phyloP scores from a whole-genome alignment of 2,797 vertebrate genomes.

The Pangasius mekongensis region DNA sequence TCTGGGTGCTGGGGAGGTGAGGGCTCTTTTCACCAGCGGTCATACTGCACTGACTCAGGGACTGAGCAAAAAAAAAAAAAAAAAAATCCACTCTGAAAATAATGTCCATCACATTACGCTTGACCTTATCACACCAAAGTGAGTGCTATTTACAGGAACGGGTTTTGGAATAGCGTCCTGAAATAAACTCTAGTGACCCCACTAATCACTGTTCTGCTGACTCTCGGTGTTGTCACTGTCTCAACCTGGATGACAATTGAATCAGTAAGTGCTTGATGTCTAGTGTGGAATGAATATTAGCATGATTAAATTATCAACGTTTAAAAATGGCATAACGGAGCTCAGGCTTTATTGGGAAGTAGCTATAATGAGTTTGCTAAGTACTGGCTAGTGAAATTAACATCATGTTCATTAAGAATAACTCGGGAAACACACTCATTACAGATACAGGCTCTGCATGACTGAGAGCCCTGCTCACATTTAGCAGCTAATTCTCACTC shows the following conservation, averaged over 20 bases:
- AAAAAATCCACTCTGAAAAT: background rate
- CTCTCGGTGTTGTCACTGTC: background rate
- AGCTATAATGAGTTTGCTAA: slow-evolving; percentile 11
- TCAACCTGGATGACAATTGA: background rate
- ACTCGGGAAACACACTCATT: slow-evolving; percentile 46
- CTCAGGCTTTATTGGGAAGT: slow-evolving; percentile 34
- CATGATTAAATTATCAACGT: slow-evolving; percentile 18
- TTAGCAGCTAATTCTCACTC: slow-evolving; percentile 42
- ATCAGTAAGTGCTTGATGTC: background rate
- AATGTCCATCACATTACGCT: background rate
- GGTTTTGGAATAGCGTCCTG: background rate
- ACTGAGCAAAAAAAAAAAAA: background rate
- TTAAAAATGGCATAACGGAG: background rate
- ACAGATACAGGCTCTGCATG: slow-evolving; percentile 48
- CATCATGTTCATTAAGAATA: slow-evolving; percentile 62
- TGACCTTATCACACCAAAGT: background rate
- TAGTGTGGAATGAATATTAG: slow-evolving; percentile 11
- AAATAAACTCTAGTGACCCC: slow-evolving; percentile 15
- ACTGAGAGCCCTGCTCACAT: slow-evolving; percentile 58
- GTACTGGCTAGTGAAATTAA: slow-evolving; percentile 50
- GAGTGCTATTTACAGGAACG: background rate
- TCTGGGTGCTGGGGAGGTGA: slow-evolving; percentile 29
- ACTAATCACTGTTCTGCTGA: background rate
- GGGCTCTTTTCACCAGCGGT: background rate
- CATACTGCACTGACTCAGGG: background rate